Percentiles rank a stretch among this genome's conserved stretches.
phyloP scores from a whole-genome alignment of 2,113 vertebrate genomes.

The Clarias magur region DNA sequence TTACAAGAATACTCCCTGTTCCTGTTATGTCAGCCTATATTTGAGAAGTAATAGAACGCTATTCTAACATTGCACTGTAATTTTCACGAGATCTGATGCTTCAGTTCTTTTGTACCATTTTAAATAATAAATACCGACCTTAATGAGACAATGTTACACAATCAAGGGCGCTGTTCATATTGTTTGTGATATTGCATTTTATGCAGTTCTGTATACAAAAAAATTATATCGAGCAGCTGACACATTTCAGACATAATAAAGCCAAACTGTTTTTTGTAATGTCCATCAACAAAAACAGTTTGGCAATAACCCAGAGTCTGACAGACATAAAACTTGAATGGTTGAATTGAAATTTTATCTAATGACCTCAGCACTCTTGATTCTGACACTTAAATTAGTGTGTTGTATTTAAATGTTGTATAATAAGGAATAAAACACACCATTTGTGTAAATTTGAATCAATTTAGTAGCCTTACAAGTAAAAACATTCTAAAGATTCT shows the following conservation, averaged over 20 bases:
- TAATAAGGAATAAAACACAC: neutral
- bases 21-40: neutral
- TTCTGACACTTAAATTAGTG: neutral
- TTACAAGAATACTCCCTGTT: slow-evolving; percentile 17
- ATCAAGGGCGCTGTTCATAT: neutral
- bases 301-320: neutral
- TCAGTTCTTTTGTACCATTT: neutral
- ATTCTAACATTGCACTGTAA: neutral
- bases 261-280: neutral
- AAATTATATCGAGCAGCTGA: neutral
- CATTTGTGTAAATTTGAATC: neutral
- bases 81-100: neutral
- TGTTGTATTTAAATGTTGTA: neutral
- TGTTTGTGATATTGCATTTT: neutral
- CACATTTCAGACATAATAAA: neutral
- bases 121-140: neutral
- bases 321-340: neutral
- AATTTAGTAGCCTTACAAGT: neutral
- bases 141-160: neutral
- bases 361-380: neutral
- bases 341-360: neutral
- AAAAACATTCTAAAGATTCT: neutral
- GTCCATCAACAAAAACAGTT: neutral
- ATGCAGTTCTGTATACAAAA: neutral
- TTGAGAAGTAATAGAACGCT: neutral